Evolutionary conservation across 2,888 invertebrate genomes (phyloP), one percentile per base, ranked within the genome.

Genomic region (Cotesia congregata): DNA sequence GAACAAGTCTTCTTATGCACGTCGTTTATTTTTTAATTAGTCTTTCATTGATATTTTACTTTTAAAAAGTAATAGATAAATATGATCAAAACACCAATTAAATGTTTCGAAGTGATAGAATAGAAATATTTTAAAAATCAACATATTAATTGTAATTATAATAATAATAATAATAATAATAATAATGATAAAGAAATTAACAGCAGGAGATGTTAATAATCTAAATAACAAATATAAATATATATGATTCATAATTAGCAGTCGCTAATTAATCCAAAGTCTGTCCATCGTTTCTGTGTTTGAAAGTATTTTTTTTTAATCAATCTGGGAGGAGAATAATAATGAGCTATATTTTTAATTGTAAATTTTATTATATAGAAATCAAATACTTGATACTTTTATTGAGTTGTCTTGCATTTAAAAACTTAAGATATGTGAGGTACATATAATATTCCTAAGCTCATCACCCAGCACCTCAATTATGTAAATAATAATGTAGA

Each of bases 271-370:
- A 84, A 82, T 82, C 80, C 82, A 79, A 81, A 84, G 82, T 83
- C 84, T 84, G 84, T 84, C 83, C 84, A 84, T 82, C 82, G 83
- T 79, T 84, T 83, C 84, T 83, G 83, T 60, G 80, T 84, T 85
- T 83, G 84, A 85, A 85, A 85, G 84, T 84, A 85, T 83, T 83
- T 85, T 83, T 83, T 61, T 40, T 5, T 9, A 68, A 59, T 59
- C 6, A 59, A 59, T 40, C 40, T 9, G 40, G 20, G 50, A 69
- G 17, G 1, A 69, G 12, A 15, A 12, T 20, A 15, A 12, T 20
- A 50, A 69, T 17, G 41, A 69, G 50, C 39, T 67, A 20, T 9
- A 20, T 41, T 69, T 17, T 69, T 20, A 30, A 69, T 30, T 69
- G 17, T 41, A 69, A 50, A 41, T 73, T 61, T 41, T 50, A 41